Evolutionary conservation across 1,140 invertebrate genomes (phyloP).

Genomic region (Patella vulgata): DNA sequence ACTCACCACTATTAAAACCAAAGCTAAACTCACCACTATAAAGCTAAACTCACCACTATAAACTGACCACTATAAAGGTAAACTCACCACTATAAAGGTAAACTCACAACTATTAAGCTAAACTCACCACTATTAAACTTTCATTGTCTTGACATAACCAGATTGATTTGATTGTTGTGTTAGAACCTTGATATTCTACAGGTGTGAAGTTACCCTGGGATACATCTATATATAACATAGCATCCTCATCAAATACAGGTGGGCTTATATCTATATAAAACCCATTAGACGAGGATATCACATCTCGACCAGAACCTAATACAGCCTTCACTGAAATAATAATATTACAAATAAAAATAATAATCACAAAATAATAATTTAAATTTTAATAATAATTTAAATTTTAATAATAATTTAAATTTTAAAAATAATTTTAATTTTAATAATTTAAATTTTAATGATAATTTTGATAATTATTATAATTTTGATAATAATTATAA

Average conservation of each 20-base stretch:
- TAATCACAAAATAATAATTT: neutral
- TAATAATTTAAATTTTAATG: too few species aligned
- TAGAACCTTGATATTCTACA: conserved; percentile 33
- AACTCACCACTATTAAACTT: conserved; percentile 34
- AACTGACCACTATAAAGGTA: too few species aligned
- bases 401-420: too few species aligned
- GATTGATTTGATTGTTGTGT: conserved; percentile 38
- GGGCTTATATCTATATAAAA: conserved; percentile 41
- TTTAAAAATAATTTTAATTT: too few species aligned
- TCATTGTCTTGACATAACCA: conserved; percentile 43
- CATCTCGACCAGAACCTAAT: conserved; percentile 31
- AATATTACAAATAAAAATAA: neutral
- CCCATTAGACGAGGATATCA: conserved; percentile 27
- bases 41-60: too few species aligned
- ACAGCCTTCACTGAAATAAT: conserved; percentile 32
- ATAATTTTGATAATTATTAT: too few species aligned
- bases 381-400: neutral
- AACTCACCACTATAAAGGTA: too few species aligned
- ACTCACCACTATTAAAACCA: too few species aligned
- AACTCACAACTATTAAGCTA: too few species aligned
- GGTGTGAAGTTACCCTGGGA: conserved; percentile 38
- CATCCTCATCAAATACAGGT: conserved; percentile 28
- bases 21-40: too few species aligned
- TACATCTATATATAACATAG: conserved; percentile 39
- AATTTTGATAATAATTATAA: too few species aligned